These are phyloP conservation scores for Agapornis canus DNA, from an alignment of 2,797 vertebrate genomes.

Conservation along the genomic window DNA sequence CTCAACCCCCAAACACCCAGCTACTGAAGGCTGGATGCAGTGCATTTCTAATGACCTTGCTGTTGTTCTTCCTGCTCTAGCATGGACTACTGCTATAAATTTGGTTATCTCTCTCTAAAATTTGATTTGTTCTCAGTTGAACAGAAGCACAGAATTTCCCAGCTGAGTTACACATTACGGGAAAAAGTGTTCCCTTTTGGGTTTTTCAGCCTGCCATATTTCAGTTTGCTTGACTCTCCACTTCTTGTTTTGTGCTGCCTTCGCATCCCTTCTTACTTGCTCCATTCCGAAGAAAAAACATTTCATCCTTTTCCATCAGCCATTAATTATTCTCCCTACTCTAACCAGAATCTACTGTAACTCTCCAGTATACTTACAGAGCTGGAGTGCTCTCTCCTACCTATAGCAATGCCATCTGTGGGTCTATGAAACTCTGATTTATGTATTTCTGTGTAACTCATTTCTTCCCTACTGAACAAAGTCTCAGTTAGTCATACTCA, in stretches of 20 bases:
- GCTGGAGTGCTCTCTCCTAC: neutral
- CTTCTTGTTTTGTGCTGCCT: constrained; percentile 26
- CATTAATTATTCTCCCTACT: constrained; percentile 32
- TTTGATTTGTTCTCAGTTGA: constrained; percentile 58
- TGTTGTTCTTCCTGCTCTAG: constrained; percentile 19
- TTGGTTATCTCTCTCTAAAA: constrained; percentile 59
- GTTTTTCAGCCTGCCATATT: constrained; percentile 57
- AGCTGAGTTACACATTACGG: constrained; percentile 49
- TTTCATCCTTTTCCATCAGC: neutral
- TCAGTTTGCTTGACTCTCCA: constrained; percentile 16
- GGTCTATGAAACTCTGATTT: neutral
- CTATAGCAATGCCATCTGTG: neutral
- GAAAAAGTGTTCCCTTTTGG: constrained; percentile 58
- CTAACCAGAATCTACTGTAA: neutral
- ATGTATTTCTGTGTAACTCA: neutral
- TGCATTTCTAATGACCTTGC: constrained; percentile 24
- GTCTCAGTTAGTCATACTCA: neutral
- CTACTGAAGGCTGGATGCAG: neutral
- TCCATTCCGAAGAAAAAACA: neutral
- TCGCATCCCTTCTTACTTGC: neutral
- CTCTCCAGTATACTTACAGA: neutral
- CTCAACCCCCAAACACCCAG: neutral
- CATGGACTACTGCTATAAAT: constrained; percentile 48
- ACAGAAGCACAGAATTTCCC: constrained; percentile 59
- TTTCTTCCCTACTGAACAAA: neutral